These are phyloP conservation scores for Pterostichus madidus DNA, from an alignment of 2,888 invertebrate genomes.

Conservation along the genomic window DNA sequence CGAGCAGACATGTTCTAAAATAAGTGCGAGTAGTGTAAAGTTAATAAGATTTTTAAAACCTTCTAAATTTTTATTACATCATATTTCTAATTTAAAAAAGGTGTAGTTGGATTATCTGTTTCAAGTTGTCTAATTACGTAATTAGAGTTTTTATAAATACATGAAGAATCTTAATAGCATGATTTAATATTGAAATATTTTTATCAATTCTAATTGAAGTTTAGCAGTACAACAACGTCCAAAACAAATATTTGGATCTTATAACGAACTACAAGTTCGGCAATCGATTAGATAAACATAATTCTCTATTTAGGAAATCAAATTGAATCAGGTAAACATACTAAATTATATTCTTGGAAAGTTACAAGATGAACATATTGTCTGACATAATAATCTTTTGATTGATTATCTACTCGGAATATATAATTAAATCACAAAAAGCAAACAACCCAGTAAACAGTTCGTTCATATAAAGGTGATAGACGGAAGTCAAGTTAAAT, in stretches of 20 bases:
- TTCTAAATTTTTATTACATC: too few relatives aligned
- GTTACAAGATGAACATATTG: slow-evolving; percentile 6
- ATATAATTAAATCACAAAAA: slow-evolving; percentile 19
- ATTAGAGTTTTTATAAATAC: too few relatives aligned
- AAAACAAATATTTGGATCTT: slow-evolving; percentile 11
- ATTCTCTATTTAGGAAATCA: slow-evolving; percentile 19
- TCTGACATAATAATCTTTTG: slow-evolving; percentile 22
- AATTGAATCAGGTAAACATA: slow-evolving; percentile 10
- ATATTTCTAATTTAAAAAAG: too few relatives aligned
- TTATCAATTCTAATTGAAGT: not conserved
- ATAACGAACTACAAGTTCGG: slow-evolving; percentile 12
- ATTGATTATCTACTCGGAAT: not conserved
- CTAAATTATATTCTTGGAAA: slow-evolving; percentile 3
- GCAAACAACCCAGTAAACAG: not conserved
- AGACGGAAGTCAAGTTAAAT: not conserved
- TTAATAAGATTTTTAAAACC: too few relatives aligned
- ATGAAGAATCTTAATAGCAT: not conserved
- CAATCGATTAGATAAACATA: slow-evolving; percentile 27
- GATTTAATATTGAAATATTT: not conserved
- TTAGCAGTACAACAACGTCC: not conserved
- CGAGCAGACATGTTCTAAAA: too few relatives aligned
- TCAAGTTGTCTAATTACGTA: too few relatives aligned
- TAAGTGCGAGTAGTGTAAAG: too few relatives aligned
- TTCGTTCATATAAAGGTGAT: not conserved
- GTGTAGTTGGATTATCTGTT: too few relatives aligned